phyloP scores from a whole-genome alignment of 2,888 invertebrate genomes.

The Bombylius discolor region DNA sequence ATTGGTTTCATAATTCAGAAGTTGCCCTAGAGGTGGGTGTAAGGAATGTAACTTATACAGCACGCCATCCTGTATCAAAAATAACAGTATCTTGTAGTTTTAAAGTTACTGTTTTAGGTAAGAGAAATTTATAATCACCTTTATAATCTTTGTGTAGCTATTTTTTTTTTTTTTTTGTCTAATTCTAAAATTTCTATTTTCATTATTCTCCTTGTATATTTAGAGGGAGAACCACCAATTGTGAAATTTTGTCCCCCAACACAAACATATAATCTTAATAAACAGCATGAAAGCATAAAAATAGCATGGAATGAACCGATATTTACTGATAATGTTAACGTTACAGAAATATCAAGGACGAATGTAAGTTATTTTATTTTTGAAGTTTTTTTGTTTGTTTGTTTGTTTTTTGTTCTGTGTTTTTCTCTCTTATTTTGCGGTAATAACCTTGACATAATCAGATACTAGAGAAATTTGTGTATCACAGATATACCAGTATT shows the following conservation, averaged over 20 bases:
- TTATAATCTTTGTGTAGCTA: background rate
- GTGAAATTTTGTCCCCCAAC: conserved; percentile 38
- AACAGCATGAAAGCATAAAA: conserved; percentile 16
- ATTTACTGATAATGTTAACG: conserved; percentile 39
- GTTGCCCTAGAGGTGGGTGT: conserved; percentile 38
- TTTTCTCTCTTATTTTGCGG: too few relatives aligned
- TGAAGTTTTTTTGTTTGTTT: background rate
- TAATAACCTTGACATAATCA: too few relatives aligned
- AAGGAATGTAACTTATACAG: conserved; percentile 39
- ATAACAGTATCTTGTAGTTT: conserved; percentile 17
- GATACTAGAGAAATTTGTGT: too few relatives aligned
- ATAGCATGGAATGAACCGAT: conserved; percentile 39
- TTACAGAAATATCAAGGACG: conserved; percentile 33
- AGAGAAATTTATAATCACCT: background rate
- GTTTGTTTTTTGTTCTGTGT: too few relatives aligned
- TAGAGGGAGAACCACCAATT: conserved; percentile 38
- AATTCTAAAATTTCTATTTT: too few relatives aligned
- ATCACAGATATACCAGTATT: too few relatives aligned
- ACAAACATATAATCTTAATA: conserved; percentile 15
- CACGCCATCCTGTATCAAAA: conserved; percentile 38
- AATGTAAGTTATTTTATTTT: conserved; percentile 25
- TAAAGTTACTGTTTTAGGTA: conserved; percentile 15
- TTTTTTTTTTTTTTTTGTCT: too few relatives aligned
- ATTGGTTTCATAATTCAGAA: conserved; percentile 39
- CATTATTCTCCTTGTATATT: background rate